These are phyloP conservation scores for Rhinoraja longicauda DNA, from an alignment of 2,797 vertebrate species.

Conservation along the genomic window DNA sequence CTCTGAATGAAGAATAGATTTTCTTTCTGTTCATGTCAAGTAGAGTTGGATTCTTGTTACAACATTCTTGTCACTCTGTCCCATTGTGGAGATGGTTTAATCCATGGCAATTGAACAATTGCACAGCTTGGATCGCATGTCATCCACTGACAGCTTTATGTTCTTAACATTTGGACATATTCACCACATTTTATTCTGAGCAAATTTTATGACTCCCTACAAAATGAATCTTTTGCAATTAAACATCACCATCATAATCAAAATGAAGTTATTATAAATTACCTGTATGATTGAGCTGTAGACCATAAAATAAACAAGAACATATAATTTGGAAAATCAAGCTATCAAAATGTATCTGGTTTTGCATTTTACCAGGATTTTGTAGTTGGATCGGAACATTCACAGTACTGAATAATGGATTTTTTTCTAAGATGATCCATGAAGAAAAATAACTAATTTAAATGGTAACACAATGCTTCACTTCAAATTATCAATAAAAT, in stretches of 20 bases:
- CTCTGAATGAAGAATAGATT: not conserved
- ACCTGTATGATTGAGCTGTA: not conserved
- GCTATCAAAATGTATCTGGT: not conserved
- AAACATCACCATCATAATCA: not conserved
- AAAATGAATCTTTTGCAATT: not conserved
- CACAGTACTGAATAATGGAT: not conserved
- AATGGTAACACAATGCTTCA: not conserved
- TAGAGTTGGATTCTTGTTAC: not conserved
- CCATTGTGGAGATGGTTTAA: not conserved
- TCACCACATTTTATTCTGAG: not conserved
- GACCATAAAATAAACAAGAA: too few relatives aligned
- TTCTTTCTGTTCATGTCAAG: not conserved
- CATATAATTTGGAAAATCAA: not conserved
- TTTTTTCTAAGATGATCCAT: not conserved
- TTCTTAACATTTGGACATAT: not conserved
- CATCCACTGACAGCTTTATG: not conserved
- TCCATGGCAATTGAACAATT: not conserved
- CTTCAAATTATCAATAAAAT: not conserved
- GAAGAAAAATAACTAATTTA: not conserved
- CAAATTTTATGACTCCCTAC: not conserved
- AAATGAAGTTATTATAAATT: not conserved
- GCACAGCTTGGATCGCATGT: not conserved
- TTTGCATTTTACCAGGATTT: not conserved
- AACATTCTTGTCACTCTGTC: not conserved
- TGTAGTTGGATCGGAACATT: not conserved